Base-by-base conservation (phyloP, 2,113 vertebrate genomes). In the Chloroceryle aenea region DNA sequence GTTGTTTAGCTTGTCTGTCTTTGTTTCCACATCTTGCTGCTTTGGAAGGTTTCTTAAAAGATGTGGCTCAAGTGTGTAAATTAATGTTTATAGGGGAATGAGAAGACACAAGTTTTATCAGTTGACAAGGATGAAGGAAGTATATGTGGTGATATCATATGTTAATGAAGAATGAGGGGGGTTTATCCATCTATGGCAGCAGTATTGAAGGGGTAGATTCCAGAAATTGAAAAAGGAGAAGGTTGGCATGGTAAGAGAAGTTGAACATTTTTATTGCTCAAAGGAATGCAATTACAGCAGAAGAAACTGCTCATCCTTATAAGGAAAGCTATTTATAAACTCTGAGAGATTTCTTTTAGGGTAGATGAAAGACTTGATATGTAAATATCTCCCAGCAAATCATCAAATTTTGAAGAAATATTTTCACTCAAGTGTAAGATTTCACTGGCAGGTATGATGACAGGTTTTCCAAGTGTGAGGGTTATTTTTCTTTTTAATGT, bases 271-370 rank as follows among this genome's bases (percentile, higher is more conserved):
- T 90, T 67, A 62, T 83, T 91, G 50, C 78, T 93, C 18, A 40
- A 40, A 87, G 52, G 93, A 96, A 84, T 86, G 63, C 0, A 8
- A 80, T 90, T 83, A 63, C 32, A 88, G 55, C 42, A 30, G 75
- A 94, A 91, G 72, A 76, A 96, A 85, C 86, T 81, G 47, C 90
- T 92, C 40, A 48, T 90, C 64, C 64, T 74, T 89, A 32, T 16
- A 90, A 73, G 71, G 76, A 93, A 85, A 90, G 40, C 69, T 93
- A 85, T 93, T 91, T 95, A 72, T 94, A 95, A 85, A 75, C 40
- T 82, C 32, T 36, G 50, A 91, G 75, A 79, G 19, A 14, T 90
- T 94, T 93, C 75, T 89, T 95, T 78, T 68, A n/a, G 66, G 40
- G 27, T 64, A 89, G 73, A 62, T 93, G 69, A 92, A 92, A 96